Conservation (phyloP, 1,140 invertebrate genomes). For the Drosophila pruinosa region DNA sequence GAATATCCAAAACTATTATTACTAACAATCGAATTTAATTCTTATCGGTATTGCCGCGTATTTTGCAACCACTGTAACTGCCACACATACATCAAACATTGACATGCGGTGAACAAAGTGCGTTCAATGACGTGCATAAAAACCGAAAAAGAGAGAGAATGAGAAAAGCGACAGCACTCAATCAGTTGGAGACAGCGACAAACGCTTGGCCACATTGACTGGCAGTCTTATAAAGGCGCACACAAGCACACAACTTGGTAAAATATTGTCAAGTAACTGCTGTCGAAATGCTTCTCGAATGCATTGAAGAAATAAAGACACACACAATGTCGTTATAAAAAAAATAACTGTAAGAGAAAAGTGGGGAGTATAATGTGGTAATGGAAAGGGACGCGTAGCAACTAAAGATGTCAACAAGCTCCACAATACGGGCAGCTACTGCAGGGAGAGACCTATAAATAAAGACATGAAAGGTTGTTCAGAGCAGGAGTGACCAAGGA, state of each 20-base stretch:
- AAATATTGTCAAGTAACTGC: constrained; percentile 79
- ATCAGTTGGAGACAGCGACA: constrained; percentile 56
- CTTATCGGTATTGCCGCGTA: neutral
- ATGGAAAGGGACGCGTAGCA: neutral
- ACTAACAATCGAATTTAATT: neutral
- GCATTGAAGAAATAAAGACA: constrained; percentile 57
- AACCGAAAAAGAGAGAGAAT: constrained; percentile 18
- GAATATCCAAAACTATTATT: no score
- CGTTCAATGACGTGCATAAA: constrained; percentile 79
- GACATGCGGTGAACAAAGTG: constrained; percentile 78
- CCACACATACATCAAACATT: constrained; percentile 55
- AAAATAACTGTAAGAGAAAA: neutral
- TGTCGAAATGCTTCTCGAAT: constrained; percentile 55
- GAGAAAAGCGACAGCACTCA: constrained; percentile 52
- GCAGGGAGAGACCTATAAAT: constrained; percentile 35
- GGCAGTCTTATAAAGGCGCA: constrained; percentile 27
- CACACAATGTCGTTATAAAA: constrained; percentile 52
- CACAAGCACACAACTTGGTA: constrained; percentile 36
- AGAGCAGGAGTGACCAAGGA: neutral
- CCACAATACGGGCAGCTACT: neutral
- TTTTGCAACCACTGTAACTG: constrained; percentile 34
- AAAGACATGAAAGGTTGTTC: constrained; percentile 1
- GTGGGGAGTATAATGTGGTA: neutral
- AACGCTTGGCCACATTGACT: constrained; percentile 27
- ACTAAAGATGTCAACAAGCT: constrained; percentile 35